These are phyloP conservation scores for Remorina albescens DNA, from an alignment of 2,797 vertebrate species.

Conservation along the genomic window DNA sequence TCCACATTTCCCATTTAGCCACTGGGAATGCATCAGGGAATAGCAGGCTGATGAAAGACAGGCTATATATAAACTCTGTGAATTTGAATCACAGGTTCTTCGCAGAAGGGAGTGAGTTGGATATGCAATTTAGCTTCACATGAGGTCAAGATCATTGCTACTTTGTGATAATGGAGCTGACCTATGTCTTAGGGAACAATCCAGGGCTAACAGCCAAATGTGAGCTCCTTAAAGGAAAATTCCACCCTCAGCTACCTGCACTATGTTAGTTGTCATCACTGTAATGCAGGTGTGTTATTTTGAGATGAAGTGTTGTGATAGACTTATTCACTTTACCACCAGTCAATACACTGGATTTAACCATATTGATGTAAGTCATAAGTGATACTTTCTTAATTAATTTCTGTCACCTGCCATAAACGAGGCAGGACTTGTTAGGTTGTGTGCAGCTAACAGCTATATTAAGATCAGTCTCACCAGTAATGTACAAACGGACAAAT, in stretches of 20 bases:
- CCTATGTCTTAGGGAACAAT: conserved; percentile 40
- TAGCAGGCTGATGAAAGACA: conserved; percentile 81
- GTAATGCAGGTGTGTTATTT: not conserved
- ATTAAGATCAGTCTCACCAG: not conserved
- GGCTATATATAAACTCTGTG: conserved; percentile 80
- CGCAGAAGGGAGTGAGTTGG: conserved; percentile 60
- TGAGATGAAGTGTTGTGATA: not conserved
- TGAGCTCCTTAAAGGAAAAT: conserved; percentile 60
- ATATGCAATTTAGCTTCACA: conserved; percentile 60
- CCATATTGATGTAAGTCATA: conserved; percentile 9
- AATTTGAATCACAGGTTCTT: conserved; percentile 75
- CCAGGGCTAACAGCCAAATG: conserved; percentile 54
- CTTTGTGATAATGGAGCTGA: conserved; percentile 42
- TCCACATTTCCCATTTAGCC: conserved; percentile 82
- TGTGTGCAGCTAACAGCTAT: not conserved
- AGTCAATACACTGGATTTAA: conserved; percentile 3
- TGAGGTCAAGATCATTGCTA: conserved; percentile 68
- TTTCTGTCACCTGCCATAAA: too few relatives aligned
- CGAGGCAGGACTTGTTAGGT: conserved; percentile 13
- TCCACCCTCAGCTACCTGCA: conserved; percentile 36
- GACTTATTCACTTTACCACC: not conserved
- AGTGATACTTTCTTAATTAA: conserved; percentile 3
- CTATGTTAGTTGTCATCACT: not conserved
- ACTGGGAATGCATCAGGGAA: conserved; percentile 77
- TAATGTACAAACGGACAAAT: not conserved